Percentiles rank a stretch among this genome's conserved stretches.
Conservation (phyloP, 2,888 invertebrate genomes). For the Anaspis maculata region DNA sequence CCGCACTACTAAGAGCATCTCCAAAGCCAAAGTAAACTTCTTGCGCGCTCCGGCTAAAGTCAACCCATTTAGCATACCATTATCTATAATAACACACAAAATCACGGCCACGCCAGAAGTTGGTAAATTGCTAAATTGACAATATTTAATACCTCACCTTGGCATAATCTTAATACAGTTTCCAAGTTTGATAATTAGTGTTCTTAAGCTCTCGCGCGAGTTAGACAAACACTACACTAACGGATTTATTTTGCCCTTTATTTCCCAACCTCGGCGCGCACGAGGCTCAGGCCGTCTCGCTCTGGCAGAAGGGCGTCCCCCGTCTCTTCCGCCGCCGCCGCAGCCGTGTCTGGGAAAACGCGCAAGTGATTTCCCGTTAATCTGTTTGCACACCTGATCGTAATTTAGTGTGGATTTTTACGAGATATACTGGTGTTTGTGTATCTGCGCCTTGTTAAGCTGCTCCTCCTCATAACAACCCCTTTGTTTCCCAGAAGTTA, state of each 20-base stretch:
- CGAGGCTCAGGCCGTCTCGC: slow-evolving; percentile 7
- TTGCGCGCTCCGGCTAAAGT: slow-evolving; percentile 37
- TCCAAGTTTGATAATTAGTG: slow-evolving; percentile 45
- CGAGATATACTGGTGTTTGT: slow-evolving; percentile 21
- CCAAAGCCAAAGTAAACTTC: slow-evolving; percentile 38
- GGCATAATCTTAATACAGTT: slow-evolving; percentile 45
- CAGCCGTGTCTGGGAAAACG: slow-evolving; percentile 11
- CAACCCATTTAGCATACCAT: slow-evolving; percentile 41
- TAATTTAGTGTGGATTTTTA: slow-evolving; percentile 27
- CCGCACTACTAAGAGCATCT: too few relatives aligned
- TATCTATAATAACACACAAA: slow-evolving; percentile 41
- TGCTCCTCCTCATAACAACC: too few relatives aligned
- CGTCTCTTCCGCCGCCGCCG: slow-evolving; percentile 2
- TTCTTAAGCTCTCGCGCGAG: slow-evolving; percentile 40
- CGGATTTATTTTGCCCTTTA: slow-evolving; percentile 37
- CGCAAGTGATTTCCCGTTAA: slow-evolving; percentile 17
- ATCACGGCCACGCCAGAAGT: slow-evolving; percentile 32
- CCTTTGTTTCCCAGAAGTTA: too few relatives aligned
- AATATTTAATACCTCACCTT: slow-evolving; percentile 41
- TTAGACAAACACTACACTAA: slow-evolving; percentile 41
- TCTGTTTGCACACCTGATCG: slow-evolving; percentile 29
- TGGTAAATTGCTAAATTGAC: slow-evolving; percentile 44
- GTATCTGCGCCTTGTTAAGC: neutral
- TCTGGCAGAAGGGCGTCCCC: slow-evolving; percentile 3
- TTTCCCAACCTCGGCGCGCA: slow-evolving; percentile 18